These are phyloP conservation scores for Mustelus asterias DNA, from an alignment of 2,113 vertebrate genomes.

Conservation along the genomic window DNA sequence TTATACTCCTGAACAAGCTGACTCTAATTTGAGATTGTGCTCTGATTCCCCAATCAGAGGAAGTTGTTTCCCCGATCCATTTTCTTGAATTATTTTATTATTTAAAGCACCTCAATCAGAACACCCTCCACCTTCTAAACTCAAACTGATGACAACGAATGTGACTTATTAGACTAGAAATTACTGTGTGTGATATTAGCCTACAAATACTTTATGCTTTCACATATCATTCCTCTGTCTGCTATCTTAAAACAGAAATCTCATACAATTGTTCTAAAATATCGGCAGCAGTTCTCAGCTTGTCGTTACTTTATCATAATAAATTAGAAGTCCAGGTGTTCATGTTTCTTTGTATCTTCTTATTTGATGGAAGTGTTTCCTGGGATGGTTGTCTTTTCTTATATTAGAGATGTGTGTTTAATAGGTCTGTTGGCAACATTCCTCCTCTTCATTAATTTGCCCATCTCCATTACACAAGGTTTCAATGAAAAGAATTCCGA, in stretches of 20 bases:
- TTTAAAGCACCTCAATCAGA: neutral
- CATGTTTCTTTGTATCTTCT: neutral
- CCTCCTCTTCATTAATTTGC: slow-evolving; percentile 45
- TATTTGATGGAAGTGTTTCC: neutral
- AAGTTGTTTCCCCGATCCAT: neutral
- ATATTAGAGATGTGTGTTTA: slow-evolving; percentile 39
- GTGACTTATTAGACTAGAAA: neutral
- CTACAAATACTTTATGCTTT: neutral
- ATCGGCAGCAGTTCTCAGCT: neutral
- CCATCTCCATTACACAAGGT: slow-evolving; percentile 43
- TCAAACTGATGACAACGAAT: neutral
- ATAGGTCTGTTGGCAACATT: slow-evolving; percentile 41
- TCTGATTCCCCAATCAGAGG: neutral
- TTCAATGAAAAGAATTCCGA: slow-evolving; percentile 35
- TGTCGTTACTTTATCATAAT: neutral
- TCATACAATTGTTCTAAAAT: neutral
- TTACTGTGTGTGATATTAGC: neutral
- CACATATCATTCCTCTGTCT: neutral
- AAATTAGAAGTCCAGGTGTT: neutral
- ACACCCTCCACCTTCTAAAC: neutral
- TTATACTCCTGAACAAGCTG: neutral
- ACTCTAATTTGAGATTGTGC: neutral
- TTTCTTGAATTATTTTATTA: neutral
- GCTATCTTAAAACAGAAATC: neutral
- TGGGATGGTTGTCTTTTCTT: slow-evolving; percentile 28